Percentiles rank a stretch among this genome's conserved stretches.
Conservation (phyloP, 2,113 vertebrate genomes). For the Urocynchramus pylzowi region DNA sequence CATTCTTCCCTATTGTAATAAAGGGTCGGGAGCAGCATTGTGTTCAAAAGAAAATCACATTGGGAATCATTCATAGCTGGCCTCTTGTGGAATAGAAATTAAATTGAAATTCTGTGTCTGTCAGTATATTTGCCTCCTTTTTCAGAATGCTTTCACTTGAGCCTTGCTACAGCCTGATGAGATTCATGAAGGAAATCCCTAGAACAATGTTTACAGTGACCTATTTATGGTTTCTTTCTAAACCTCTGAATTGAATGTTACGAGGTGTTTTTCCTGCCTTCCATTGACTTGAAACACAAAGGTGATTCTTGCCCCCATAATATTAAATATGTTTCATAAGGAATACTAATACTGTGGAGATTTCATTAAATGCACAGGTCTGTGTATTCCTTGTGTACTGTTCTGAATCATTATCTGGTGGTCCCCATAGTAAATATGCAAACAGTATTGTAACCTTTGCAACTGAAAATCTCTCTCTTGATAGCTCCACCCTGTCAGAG, state of each 20-base stretch:
- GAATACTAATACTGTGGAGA: neutral
- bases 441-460: slow-evolving; percentile 48
- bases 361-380: neutral
- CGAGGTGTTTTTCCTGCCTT: neutral
- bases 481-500: slow-evolving; percentile 62
- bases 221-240: neutral
- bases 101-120: neutral
- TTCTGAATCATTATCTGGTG: slow-evolving; percentile 31
- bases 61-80: neutral
- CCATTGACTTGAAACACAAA: neutral
- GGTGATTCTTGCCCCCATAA: neutral
- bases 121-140: neutral
- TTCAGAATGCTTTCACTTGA: neutral
- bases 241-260: neutral
- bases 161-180: neutral
- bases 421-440: slow-evolving; percentile 38
- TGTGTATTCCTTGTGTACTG: neutral
- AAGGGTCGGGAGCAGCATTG: neutral
- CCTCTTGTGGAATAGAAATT: neutral
- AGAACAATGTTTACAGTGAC: neutral
- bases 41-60: neutral
- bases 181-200: neutral
- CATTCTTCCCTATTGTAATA: neutral
- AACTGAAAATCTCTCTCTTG: slow-evolving; percentile 50
- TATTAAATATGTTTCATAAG: neutral